Percentiles rank a stretch among this genome's conserved stretches.
phyloP scores from a whole-genome alignment of 2,113 vertebrate genomes.

The Brachyhypopomus gauderio region DNA sequence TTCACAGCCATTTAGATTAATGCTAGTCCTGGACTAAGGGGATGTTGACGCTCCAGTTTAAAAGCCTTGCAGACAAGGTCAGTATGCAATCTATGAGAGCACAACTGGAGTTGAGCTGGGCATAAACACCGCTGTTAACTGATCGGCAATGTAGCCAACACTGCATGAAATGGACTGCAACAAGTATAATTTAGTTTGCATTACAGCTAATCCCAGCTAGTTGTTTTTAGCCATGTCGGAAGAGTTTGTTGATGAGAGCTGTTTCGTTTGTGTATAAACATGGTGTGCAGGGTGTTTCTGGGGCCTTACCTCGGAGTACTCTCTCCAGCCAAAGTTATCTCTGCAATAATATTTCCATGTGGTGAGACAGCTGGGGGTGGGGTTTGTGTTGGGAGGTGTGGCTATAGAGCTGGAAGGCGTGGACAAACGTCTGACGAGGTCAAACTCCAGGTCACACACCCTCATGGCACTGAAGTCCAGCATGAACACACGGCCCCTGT shows the following conservation, averaged over 20 bases:
- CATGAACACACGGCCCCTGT: conserved; percentile 88
- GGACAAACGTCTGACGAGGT: conserved; percentile 87
- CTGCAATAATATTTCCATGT: conserved; percentile 99
- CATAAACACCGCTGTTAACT: no score
- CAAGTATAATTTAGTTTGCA: neutral
- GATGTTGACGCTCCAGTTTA: neutral
- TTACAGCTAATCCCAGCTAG: neutral
- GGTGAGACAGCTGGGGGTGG: conserved; percentile 84
- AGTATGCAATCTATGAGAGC: neutral
- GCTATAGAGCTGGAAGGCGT: conserved; percentile 80
- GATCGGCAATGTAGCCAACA: neutral
- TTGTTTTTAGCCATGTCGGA: no score
- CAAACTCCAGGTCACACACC: conserved; percentile 89
- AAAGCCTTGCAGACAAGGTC: neutral
- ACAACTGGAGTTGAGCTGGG: no score
- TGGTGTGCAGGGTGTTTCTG: neutral
- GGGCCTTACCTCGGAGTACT: conserved; percentile 92
- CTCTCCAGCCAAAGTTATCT: conserved; percentile 99
- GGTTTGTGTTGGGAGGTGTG: conserved; percentile 75
- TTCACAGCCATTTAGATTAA: conserved; percentile 15
- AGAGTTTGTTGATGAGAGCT: no score
- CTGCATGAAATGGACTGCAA: neutral
- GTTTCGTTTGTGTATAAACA: neutral
- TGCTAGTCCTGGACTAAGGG: neutral
- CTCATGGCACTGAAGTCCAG: conserved; percentile 89